Percentiles rank a stretch among this genome's conserved stretches.
Evolutionary conservation across 1,140 invertebrate genomes (phyloP).

Genomic region (Drosophila carrolli): DNA sequence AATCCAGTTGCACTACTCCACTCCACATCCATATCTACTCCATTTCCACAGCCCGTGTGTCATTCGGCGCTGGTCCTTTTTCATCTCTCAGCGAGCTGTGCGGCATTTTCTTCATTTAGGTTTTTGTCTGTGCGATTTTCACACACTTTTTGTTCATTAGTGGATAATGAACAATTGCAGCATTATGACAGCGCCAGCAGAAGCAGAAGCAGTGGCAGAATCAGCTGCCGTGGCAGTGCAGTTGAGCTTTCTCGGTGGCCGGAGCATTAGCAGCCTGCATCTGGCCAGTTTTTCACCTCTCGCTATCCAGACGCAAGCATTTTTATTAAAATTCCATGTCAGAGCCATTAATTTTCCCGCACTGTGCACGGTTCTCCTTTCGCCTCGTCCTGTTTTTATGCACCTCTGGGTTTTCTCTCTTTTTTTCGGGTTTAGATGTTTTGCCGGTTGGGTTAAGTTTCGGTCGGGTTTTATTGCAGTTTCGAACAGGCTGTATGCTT

Average conservation of each 20-base stretch:
- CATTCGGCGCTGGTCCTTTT: constrained; percentile 59
- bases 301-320: constrained; percentile 74
- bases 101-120: constrained; percentile 79
- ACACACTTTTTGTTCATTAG: constrained; percentile 82
- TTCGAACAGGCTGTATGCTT: constrained; percentile 27
- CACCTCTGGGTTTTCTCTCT: constrained; percentile 21
- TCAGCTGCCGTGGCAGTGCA: constrained; percentile 23
- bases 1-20: neutral
- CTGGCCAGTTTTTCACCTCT: constrained; percentile 77
- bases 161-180: constrained; percentile 83
- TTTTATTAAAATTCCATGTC: constrained; percentile 82
- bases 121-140: constrained; percentile 74
- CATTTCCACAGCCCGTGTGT: constrained; percentile 21
- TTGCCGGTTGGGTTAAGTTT: constrained; percentile 33
- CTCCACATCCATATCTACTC: neutral
- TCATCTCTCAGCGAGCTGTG: constrained; percentile 70
- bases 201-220: constrained; percentile 5
- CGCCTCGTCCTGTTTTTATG: constrained; percentile 36
- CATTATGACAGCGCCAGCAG: constrained; percentile 76
- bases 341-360: constrained; percentile 80
- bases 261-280: constrained; percentile 53
- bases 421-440: constrained; percentile 21
- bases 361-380: constrained; percentile 17
- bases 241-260: constrained; percentile 22
- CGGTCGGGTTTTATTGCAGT: constrained; percentile 33